Evolutionary conservation across 2,113 vertebrate genomes (phyloP).

Genomic region (Callipepla squamata): DNA sequence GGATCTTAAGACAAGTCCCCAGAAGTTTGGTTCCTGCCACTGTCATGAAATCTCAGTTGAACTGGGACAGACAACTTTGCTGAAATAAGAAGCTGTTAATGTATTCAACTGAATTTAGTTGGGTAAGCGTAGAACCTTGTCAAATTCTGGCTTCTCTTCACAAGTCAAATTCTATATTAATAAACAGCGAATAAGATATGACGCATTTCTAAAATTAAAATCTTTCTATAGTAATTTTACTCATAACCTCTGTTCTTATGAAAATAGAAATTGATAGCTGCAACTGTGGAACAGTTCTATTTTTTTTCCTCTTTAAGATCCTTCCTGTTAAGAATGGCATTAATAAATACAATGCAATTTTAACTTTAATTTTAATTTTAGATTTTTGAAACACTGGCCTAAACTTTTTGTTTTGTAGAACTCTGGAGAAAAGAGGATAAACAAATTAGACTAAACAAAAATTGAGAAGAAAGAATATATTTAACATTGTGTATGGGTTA

Average conservation of each 20-base stretch:
- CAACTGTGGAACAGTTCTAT: background rate
- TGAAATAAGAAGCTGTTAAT: background rate
- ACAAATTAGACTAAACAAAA: conserved; percentile 31
- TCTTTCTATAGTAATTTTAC: background rate
- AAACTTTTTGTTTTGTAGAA: conserved; percentile 15
- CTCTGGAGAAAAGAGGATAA: conserved; percentile 3
- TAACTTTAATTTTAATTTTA: background rate
- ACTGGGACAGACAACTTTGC: background rate
- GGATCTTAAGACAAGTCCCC: background rate
- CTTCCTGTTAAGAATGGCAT: background rate
- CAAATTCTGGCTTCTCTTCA: background rate
- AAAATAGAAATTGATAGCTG: background rate
- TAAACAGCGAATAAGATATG: background rate
- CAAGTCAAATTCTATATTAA: conserved; percentile 17
- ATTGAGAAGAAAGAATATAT: conserved; percentile 5
- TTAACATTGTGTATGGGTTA: conserved; percentile 67
- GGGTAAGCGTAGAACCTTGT: background rate
- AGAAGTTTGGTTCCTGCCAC: background rate
- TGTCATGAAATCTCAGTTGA: background rate
- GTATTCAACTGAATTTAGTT: background rate
- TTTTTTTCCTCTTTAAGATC: background rate
- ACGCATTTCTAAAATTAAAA: background rate
- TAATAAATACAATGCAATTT: background rate
- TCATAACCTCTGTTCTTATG: background rate
- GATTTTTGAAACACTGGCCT: background rate